Percentiles rank a stretch among this genome's conserved stretches.
phyloP scores from a whole-genome alignment of 2,113 vertebrate genomes.

The Aepyceros melampus region DNA sequence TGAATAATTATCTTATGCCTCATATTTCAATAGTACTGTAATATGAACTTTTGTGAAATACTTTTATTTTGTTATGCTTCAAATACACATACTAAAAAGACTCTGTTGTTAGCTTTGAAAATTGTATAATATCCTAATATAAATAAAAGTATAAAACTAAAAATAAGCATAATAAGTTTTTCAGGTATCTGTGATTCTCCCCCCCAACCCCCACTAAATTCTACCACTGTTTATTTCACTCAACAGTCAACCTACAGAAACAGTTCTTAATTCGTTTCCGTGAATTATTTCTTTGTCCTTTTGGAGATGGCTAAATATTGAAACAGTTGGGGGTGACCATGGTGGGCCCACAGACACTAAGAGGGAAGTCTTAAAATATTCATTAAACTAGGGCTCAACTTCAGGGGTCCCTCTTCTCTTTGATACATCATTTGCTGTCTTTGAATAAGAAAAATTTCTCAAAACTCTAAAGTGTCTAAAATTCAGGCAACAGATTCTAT shows the following conservation, averaged over 20 bases:
- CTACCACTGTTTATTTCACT: background rate
- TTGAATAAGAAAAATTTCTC: background rate
- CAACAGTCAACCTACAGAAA: background rate
- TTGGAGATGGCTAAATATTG: background rate
- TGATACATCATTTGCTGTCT: background rate
- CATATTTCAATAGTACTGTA: constrained; percentile 73
- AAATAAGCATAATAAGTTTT: constrained; percentile 27
- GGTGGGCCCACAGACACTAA: background rate
- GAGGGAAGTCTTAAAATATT: background rate
- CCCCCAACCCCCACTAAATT: accelerated
- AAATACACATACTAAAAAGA: constrained; percentile 51
- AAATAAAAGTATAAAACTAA: constrained; percentile 71
- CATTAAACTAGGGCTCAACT: too few species aligned
- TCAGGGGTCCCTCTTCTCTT: background rate
- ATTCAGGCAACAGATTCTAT: background rate
- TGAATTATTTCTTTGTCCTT: background rate
- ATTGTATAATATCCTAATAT: constrained; percentile 70
- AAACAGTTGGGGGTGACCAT: accelerated
- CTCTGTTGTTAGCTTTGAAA: constrained; percentile 59
- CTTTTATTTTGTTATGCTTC: constrained; percentile 73
- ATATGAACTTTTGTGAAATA: constrained; percentile 69
- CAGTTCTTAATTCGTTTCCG: accelerated
- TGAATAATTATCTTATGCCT: constrained; percentile 57
- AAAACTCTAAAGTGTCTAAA: background rate
- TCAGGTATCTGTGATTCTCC: background rate